A percentile compares a stretch with the other conserved stretches of the same genome.
Evolutionary conservation across 2,113 vertebrate genomes (phyloP).

Genomic region (Thunnus maccoyii): DNA sequence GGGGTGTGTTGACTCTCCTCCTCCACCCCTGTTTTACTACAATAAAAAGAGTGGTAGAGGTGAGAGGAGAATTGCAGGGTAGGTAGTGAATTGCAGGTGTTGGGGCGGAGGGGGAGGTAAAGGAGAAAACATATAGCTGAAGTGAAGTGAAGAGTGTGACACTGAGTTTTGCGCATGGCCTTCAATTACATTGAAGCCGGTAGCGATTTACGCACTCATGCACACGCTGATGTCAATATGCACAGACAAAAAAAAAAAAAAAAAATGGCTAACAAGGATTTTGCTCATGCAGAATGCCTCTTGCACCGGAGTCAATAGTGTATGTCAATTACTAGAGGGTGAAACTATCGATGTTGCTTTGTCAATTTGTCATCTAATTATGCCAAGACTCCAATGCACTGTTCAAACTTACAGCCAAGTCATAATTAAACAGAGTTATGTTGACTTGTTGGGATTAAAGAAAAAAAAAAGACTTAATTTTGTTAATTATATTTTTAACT

Average conservation of each 20-base stretch:
- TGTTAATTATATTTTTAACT: neutral
- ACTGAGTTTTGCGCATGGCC: constrained; percentile 1
- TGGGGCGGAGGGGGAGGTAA: neutral
- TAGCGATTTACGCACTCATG: constrained; percentile 3
- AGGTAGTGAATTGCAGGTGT: constrained; percentile 30
- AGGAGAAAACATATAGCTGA: neutral
- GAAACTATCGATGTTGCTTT: constrained; percentile 46
- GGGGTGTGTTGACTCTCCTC: neutral
- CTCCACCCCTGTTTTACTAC: constrained; percentile 1
- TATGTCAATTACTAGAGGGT: constrained; percentile 43
- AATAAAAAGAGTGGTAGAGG: constrained; percentile 21
- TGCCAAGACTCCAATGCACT: constrained; percentile 12
- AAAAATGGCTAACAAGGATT: constrained; percentile 64
- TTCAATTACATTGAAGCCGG: constrained; percentile 32
- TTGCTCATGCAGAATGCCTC: constrained; percentile 59
- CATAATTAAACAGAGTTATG: constrained; percentile 31
- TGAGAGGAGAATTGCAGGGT: neutral
- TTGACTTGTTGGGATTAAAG: neutral
- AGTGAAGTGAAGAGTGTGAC: neutral
- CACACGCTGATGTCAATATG: constrained; percentile 46
- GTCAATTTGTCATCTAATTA: constrained; percentile 67
- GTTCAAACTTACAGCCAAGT: constrained; percentile 7
- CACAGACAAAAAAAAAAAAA: constrained; percentile 33
- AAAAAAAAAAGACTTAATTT: neutral
- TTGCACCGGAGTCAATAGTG: constrained; percentile 54